A percentile compares a stretch with the other conserved stretches of the same genome.
Evolutionary conservation across 2,797 vertebrate genomes (phyloP).

Genomic region (Rhynchotus rufescens): DNA sequence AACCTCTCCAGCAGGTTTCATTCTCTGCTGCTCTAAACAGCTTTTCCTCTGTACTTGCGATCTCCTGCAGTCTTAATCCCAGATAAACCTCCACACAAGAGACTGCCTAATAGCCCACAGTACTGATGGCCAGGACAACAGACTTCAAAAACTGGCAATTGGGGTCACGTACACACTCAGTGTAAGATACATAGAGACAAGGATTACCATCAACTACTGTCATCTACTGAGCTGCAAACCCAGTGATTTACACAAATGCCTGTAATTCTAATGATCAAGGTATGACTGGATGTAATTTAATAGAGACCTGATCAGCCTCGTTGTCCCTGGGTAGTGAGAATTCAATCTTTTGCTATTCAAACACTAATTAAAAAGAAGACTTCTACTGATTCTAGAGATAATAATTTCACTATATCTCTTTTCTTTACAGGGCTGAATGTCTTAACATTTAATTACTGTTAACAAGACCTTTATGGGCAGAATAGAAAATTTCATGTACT

Average conservation of each 20-base stretch:
- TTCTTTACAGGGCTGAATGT: slow-evolving; percentile 70
- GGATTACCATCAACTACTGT: background rate
- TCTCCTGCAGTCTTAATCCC: background rate
- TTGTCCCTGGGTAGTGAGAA: slow-evolving; percentile 63
- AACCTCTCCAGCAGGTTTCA: fast-evolving
- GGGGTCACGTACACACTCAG: background rate
- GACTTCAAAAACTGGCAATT: background rate
- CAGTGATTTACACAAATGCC: background rate
- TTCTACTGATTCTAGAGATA: slow-evolving; percentile 68
- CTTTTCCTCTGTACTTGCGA: background rate
- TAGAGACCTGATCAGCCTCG: slow-evolving; percentile 30
- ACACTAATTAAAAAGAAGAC: slow-evolving; percentile 68
- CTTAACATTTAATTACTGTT: slow-evolving; percentile 84
- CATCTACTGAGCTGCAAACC: background rate
- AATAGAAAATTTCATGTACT: slow-evolving; percentile 74
- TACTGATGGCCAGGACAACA: background rate
- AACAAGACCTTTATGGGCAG: slow-evolving; percentile 79
- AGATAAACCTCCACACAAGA: background rate
- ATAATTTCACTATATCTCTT: slow-evolving; percentile 73
- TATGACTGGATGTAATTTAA: slow-evolving; percentile 51
- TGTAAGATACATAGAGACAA: background rate
- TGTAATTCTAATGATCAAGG: slow-evolving; percentile 52
- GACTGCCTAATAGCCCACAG: background rate
- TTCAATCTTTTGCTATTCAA: slow-evolving; percentile 73
- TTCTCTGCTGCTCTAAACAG: background rate